Conservation (phyloP, 53 echinoderm and acorn worm genomes). For the Echinometra lucunter region DNA sequence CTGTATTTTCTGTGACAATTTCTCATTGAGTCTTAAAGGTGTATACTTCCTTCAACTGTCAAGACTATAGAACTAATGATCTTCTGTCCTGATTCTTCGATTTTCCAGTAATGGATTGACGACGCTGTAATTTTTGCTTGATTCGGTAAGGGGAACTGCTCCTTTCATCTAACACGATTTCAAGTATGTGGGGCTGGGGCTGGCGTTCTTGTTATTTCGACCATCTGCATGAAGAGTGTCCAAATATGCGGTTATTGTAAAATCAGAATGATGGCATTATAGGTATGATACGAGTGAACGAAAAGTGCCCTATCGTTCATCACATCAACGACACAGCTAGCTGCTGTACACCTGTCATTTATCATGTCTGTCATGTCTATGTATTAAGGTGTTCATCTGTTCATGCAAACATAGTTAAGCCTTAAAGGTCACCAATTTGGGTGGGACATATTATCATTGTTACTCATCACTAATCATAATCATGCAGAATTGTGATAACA, state of each 20-base stretch:
- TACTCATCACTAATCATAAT: neutral
- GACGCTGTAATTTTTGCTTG: neutral
- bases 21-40: neutral
- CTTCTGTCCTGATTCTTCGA: neutral
- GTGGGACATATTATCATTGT: neutral
- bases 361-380: too few species aligned
- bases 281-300: neutral
- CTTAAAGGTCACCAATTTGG: neutral
- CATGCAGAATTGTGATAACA: neutral
- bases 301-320: neutral
- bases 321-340: neutral
- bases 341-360: neutral
- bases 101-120: slow-evolving; percentile 14
- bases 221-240: neutral
- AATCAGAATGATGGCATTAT: neutral
- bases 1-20: neutral
- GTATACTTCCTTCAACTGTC: neutral
- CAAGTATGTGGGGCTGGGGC: slow-evolving; percentile 6
- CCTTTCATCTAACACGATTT: slow-evolving; percentile 2
- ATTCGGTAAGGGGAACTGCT: slow-evolving; percentile 1
- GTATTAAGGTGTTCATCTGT: too few species aligned
- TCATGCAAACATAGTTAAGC: too few species aligned
- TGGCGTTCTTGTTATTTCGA: neutral
- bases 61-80: neutral
- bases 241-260: neutral